These are phyloP conservation scores for Drosophila greeni DNA, from an alignment of 2,888 invertebrate genomes.

Conservation along the genomic window DNA sequence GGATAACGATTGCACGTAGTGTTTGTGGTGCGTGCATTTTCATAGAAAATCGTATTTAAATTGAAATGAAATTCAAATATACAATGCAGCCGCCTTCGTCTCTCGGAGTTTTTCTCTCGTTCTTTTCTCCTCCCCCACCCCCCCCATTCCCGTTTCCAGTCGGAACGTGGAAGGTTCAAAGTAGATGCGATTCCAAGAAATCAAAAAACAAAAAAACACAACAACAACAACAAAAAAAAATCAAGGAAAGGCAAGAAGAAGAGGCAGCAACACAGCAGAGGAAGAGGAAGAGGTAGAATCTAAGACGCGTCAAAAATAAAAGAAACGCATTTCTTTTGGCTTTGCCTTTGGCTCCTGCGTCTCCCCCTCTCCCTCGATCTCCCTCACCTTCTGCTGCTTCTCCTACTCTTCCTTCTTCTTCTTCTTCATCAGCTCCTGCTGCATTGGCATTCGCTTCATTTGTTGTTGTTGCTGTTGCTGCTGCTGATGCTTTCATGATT, in stretches of 20 bases:
- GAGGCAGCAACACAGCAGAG: slow-evolving; percentile 11
- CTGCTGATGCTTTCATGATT: slow-evolving; percentile 63
- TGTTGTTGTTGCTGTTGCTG: slow-evolving; percentile 43
- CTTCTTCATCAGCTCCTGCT: slow-evolving; percentile 39
- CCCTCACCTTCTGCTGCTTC: slow-evolving; percentile 27
- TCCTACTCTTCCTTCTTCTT: slow-evolving; percentile 7
- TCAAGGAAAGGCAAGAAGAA: slow-evolving; percentile 8
- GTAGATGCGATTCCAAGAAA: slow-evolving; percentile 71
- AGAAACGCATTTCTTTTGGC: slow-evolving; percentile 62
- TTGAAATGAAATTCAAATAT: slow-evolving; percentile 73
- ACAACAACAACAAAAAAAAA: slow-evolving; percentile 8
- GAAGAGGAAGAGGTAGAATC: slow-evolving; percentile 52
- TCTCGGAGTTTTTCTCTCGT: slow-evolving; percentile 16
- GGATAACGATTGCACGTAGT: slow-evolving; percentile 33
- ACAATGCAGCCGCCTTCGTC: slow-evolving; percentile 62
- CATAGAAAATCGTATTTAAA: slow-evolving; percentile 74
- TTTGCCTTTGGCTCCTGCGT: slow-evolving; percentile 40
- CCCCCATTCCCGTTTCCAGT: slow-evolving; percentile 3
- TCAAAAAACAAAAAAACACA: slow-evolving; percentile 48
- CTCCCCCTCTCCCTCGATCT: slow-evolving; percentile 22
- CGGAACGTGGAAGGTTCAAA: slow-evolving; percentile 61
- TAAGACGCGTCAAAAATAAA: slow-evolving; percentile 73
- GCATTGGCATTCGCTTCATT: slow-evolving; percentile 45
- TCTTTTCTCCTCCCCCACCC: neutral
- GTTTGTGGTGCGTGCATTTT: slow-evolving; percentile 69